phyloP scores from a whole-genome alignment of 2,888 invertebrate species.

The Orthosia cruda region DNA sequence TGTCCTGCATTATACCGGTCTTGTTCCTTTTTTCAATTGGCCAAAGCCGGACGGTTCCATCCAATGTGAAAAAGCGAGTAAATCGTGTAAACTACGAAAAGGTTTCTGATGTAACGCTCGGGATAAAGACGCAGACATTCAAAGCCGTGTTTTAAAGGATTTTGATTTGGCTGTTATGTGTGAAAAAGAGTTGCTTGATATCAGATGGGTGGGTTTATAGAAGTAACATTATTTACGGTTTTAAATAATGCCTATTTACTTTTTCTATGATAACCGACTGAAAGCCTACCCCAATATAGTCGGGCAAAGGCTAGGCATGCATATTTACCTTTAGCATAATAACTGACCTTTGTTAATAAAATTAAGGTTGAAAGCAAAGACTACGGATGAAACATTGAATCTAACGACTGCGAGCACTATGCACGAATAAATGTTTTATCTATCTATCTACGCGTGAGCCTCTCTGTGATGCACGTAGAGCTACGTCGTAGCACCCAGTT shows the following conservation, averaged over 20 bases:
- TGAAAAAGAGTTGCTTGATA: slow-evolving; percentile 2
- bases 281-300: too few species aligned
- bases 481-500: not conserved
- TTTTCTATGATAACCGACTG: too few species aligned
- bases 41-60: slow-evolving; percentile 67
- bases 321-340: too few species aligned
- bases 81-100: slow-evolving; percentile 72
- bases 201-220: not conserved
- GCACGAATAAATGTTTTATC: too few species aligned
- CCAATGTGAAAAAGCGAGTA: slow-evolving; percentile 66
- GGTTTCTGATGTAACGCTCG: slow-evolving; percentile 66
- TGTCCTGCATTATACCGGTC: slow-evolving; percentile 66
- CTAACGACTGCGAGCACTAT: too few species aligned
- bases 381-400: too few species aligned
- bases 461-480: not conserved
- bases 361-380: too few species aligned
- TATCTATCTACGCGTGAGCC: too few species aligned
- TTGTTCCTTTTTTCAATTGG: slow-evolving; percentile 74
- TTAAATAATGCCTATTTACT: too few species aligned
- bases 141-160: slow-evolving; percentile 36
- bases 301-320: too few species aligned
- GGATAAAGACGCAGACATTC: slow-evolving; percentile 41
- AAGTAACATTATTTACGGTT: too few species aligned
- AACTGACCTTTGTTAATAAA: too few species aligned
- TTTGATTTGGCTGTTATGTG: slow-evolving; percentile 8